phyloP scores from a whole-genome alignment of 2,113 vertebrate species.

The Indri indri region DNA sequence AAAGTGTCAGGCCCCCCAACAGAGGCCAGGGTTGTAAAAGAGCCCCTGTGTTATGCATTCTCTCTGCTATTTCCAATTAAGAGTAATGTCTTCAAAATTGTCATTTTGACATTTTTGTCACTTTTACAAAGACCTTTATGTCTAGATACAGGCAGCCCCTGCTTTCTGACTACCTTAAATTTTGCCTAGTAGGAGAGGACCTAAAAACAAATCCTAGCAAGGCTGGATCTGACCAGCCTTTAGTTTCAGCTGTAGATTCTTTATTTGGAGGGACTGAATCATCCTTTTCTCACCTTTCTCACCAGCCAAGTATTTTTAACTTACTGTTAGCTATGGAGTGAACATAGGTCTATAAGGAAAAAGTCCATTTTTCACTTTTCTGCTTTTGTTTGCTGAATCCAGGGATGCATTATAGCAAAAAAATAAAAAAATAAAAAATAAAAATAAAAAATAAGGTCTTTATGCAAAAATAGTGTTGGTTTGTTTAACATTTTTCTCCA shows the following conservation, averaged over 20 bases:
- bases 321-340: constrained; percentile 41
- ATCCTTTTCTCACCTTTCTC: constrained; percentile 74
- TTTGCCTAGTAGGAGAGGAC: background rate
- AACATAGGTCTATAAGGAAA: constrained; percentile 47
- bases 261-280: constrained; percentile 71
- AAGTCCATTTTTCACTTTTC: constrained; percentile 39
- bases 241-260: constrained; percentile 51
- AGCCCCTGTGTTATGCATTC: background rate
- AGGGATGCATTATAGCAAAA: background rate
- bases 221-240: background rate
- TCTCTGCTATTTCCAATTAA: background rate
- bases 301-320: constrained; percentile 76
- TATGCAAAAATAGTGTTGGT: constrained; percentile 3
- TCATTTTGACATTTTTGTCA: constrained; percentile 29
- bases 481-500: background rate
- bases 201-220: background rate
- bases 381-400: constrained; percentile 24
- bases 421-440: background rate
- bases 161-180: background rate
- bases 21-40: background rate
- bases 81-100: constrained; percentile 20
- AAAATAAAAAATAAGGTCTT: background rate
- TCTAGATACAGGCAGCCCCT: background rate
- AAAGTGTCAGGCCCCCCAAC: background rate
- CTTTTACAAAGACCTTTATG: background rate